A percentile compares a stretch with the other conserved stretches of the same genome.
Evolutionary conservation across 2,888 invertebrate species (phyloP).

Genomic region (Argynnis bischoffii): DNA sequence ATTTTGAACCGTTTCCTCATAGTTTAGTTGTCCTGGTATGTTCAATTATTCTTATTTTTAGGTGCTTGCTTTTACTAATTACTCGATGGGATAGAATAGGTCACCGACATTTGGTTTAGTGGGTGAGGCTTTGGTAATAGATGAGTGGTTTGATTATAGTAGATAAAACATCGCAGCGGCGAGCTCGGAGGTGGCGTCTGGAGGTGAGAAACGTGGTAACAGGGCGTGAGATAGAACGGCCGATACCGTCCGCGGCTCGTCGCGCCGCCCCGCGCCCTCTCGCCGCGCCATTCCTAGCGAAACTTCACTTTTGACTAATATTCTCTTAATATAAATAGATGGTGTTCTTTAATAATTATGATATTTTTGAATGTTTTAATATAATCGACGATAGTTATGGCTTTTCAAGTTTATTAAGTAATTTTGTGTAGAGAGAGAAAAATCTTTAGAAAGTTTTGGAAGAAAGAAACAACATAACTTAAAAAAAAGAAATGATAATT

Average conservation of each 20-base stretch:
- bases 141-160: slow-evolving; percentile 68
- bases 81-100: slow-evolving; percentile 18
- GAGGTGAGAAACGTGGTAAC: slow-evolving; percentile 79
- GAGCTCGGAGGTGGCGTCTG: slow-evolving; percentile 62
- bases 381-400: too few relatives aligned
- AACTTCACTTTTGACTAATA: slow-evolving; percentile 29
- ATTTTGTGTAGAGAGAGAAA: slow-evolving; percentile 1
- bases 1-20: slow-evolving; percentile 8
- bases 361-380: neutral
- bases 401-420: too few relatives aligned
- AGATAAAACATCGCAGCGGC: slow-evolving; percentile 64
- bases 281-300: slow-evolving; percentile 33
- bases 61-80: slow-evolving; percentile 12
- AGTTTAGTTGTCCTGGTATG: neutral
- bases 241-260: slow-evolving; percentile 59
- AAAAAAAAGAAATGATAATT: neutral
- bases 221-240: slow-evolving; percentile 72
- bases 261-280: slow-evolving; percentile 37
- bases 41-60: neutral
- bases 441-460: neutral
- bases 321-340: slow-evolving; percentile 18
- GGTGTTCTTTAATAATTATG: neutral
- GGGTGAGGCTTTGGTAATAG: slow-evolving; percentile 68
- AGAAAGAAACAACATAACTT: neutral
- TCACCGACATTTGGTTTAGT: neutral